These are phyloP conservation scores for Nymphalis polychloros DNA, from an alignment of 2,888 invertebrate species.

Conservation along the genomic window DNA sequence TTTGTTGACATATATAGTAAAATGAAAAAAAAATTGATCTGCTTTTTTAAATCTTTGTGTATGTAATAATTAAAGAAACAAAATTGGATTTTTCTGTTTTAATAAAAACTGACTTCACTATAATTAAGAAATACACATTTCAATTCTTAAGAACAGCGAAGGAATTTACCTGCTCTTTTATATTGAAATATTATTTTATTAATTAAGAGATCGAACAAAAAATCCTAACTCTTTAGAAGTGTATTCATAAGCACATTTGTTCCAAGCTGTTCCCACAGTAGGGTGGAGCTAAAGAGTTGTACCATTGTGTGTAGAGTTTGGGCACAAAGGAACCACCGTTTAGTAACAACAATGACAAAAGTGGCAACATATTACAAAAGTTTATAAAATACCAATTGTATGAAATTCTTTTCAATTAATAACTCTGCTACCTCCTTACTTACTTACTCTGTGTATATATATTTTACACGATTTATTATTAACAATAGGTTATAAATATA, in stretches of 20 bases:
- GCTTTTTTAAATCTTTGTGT: too few species aligned
- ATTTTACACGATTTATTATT: too few species aligned
- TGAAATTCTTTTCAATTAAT: not conserved
- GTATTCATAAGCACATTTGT: constrained; percentile 22
- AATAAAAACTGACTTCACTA: too few species aligned
- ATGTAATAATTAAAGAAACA: too few species aligned
- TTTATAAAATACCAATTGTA: not conserved
- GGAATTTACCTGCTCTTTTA: too few species aligned
- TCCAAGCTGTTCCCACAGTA: constrained; percentile 17
- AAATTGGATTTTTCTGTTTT: too few species aligned
- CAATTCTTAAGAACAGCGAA: too few species aligned
- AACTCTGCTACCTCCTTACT: not conserved
- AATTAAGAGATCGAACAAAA: constrained; percentile 9
- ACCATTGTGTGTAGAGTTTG: constrained; percentile 24
- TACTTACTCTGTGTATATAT: too few species aligned
- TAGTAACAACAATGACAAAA: not conserved
- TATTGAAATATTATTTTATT: too few species aligned
- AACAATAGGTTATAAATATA: too few species aligned
- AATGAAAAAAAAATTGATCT: not conserved
- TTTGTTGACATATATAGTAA: too few species aligned
- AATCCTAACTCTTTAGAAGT: constrained; percentile 10
- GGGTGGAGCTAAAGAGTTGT: constrained; percentile 14
- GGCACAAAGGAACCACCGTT: constrained; percentile 18
- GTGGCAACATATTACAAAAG: not conserved
- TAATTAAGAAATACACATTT: too few species aligned